phyloP scores from a whole-genome alignment of 1,140 invertebrate species.

The Drosophila prosaltans region DNA sequence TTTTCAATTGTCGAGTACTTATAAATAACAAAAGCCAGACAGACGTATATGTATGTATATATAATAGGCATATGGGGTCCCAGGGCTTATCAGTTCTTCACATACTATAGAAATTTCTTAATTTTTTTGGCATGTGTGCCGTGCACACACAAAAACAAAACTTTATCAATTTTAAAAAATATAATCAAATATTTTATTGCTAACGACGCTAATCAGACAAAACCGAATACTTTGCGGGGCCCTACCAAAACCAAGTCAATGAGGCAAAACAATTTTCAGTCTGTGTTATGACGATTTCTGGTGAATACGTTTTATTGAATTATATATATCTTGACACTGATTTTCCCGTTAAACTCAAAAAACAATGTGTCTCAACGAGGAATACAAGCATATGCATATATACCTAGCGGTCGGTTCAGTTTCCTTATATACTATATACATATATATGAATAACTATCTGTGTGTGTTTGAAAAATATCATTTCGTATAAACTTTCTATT shows the following conservation, averaged over 20 bases:
- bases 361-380: constrained; percentile 77
- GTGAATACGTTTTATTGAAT: constrained; percentile 48
- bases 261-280: constrained; percentile 48
- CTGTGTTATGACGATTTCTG: constrained; percentile 58
- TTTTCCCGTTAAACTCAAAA: constrained; percentile 13
- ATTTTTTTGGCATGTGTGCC: constrained; percentile 11
- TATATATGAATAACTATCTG: constrained; percentile 9
- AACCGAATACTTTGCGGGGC: constrained; percentile 15
- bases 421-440: constrained; percentile 39
- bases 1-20: neutral
- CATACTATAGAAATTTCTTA: constrained; percentile 2
- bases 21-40: constrained; percentile 1
- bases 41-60: neutral
- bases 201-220: constrained; percentile 52
- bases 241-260: constrained; percentile 27
- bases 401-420: constrained; percentile 70
- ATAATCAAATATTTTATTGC: constrained; percentile 65
- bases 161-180: constrained; percentile 63
- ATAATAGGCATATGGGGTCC: neutral
- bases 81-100: constrained; percentile 32
- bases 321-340: constrained; percentile 27
- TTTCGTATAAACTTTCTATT: constrained; percentile 73
- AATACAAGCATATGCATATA: constrained; percentile 77
- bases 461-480: constrained; percentile 23
- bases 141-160: constrained; percentile 35